phyloP scores from a whole-genome alignment of 2,888 invertebrate species.

The Athetis lepigone region DNA sequence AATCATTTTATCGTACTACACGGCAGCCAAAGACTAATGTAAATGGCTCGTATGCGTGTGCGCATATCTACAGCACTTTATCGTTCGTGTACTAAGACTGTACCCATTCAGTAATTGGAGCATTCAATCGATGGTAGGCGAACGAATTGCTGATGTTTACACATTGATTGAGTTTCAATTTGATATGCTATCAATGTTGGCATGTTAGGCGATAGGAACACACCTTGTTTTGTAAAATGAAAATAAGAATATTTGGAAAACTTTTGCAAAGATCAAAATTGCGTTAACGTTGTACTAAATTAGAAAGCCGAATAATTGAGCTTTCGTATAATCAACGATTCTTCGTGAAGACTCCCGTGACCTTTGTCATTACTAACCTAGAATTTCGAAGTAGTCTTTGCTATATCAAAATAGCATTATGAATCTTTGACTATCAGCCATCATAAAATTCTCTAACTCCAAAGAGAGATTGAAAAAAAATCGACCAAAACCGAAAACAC shows the following conservation, averaged over 20 bases:
- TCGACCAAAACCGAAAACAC: background rate
- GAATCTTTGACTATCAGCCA: too few species aligned
- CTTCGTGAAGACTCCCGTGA: too few species aligned
- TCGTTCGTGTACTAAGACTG: conserved; percentile 19
- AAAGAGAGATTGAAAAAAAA: too few species aligned
- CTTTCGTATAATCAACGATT: too few species aligned
- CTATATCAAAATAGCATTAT: too few species aligned
- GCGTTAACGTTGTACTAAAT: too few species aligned
- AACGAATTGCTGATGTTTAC: conserved; percentile 41
- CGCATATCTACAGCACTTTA: conserved; percentile 33
- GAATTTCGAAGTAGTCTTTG: too few species aligned
- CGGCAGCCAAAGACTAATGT: background rate
- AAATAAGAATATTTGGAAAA: conserved; percentile 9
- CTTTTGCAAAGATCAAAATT: background rate
- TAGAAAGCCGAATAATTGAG: too few species aligned
- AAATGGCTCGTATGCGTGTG: background rate
- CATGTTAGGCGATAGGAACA: background rate
- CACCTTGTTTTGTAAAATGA: background rate
- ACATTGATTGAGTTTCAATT: conserved; percentile 35
- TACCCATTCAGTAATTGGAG: conserved; percentile 38
- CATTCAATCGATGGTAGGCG: conserved; percentile 10
- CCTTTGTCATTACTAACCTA: too few species aligned
- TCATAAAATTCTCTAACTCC: too few species aligned
- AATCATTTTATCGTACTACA: background rate
- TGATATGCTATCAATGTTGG: conserved; percentile 34